Evolutionary conservation across 2,888 invertebrate genomes (phyloP).

Genomic region (Apodemia zela): DNA sequence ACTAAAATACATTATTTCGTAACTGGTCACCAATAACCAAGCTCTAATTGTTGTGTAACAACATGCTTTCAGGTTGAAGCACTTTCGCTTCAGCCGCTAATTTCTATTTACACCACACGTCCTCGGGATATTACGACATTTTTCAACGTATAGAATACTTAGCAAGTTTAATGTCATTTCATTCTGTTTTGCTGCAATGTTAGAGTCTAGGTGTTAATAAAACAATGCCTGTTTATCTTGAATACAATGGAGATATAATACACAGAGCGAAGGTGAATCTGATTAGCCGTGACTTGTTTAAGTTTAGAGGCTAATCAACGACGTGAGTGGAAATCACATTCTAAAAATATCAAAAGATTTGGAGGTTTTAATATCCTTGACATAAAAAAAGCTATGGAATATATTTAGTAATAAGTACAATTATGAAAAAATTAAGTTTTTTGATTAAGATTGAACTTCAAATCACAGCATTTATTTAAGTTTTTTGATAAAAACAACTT

Average conservation of each 20-base stretch:
- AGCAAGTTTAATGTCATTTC: constrained; percentile 41
- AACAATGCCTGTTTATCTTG: constrained; percentile 44
- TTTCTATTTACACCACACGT: not conserved
- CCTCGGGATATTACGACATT: constrained; percentile 2
- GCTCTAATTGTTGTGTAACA: constrained; percentile 51
- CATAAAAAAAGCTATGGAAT: not conserved
- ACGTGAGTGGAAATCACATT: constrained; percentile 13
- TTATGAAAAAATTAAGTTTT: not conserved
- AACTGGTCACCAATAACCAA: constrained; percentile 9
- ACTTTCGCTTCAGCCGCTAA: constrained; percentile 50
- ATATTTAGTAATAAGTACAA: not conserved
- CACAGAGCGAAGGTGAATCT: constrained; percentile 42
- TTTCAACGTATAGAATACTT: constrained; percentile 35
- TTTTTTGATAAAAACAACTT: too few relatives aligned
- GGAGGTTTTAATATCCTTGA: constrained; percentile 2
- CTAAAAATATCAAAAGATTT: constrained; percentile 11
- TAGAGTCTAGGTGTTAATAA: constrained; percentile 45
- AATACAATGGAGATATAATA: constrained; percentile 45
- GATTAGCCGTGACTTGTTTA: constrained; percentile 27
- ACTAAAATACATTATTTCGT: not conserved
- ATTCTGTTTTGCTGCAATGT: constrained; percentile 28
- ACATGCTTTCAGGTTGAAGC: constrained; percentile 36
- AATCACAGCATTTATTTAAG: too few relatives aligned
- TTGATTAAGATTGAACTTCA: too few relatives aligned
- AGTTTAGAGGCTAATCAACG: constrained; percentile 13